Base-by-base conservation (phyloP, 2,888 invertebrate genomes). In the Drosophila macrospina region DNA sequence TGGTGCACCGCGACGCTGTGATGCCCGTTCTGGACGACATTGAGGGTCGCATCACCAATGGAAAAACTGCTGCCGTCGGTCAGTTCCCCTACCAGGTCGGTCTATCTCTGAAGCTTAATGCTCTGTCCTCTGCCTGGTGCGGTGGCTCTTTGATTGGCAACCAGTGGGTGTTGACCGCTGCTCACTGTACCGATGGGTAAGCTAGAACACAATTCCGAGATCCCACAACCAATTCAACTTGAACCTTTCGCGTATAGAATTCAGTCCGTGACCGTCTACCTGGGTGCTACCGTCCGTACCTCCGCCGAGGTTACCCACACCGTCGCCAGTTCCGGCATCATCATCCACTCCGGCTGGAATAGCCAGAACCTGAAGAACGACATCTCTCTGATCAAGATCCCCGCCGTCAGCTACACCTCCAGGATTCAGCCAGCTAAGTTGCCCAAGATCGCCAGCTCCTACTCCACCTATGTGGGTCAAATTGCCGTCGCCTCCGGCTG, bases 331-430 rank as follows among this genome's bases (percentile, higher is more conserved):
- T 36, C 44, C 11, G 5, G 60, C 41, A 70, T 90, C 60, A 81
- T 90, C 59, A 90, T 92, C 24, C 93, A 93, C 77, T 88, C 91
- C 32, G 79, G 80, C 16, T 90, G 78, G 74, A 78, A 82, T 70
- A 64, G 51, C 52, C 5, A 0, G 6, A 77, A 11, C 36, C 47
- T 84, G 50, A 47, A 20, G 11, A 85, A 90, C 73, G 90, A 90
- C 48, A 90, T 90, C 56, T 78, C 86, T 4, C 52, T 90, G 60
- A 80, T 90, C 47, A 69, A 70, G 54, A 77, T 89, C 59, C 66
- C 71, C 11, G 5, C 55, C 5, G 70, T 71, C 36, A 0, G 28
- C 26, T 64, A n/a, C 36, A 4, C 45, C 57, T 28, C 0, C 66
- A 54, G 0, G 7, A 77, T 79, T 42, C 28, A 57, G 4, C 2